Conservation (phyloP, 2,113 vertebrate species). For the Oncorhynchus tshawytscha region DNA sequence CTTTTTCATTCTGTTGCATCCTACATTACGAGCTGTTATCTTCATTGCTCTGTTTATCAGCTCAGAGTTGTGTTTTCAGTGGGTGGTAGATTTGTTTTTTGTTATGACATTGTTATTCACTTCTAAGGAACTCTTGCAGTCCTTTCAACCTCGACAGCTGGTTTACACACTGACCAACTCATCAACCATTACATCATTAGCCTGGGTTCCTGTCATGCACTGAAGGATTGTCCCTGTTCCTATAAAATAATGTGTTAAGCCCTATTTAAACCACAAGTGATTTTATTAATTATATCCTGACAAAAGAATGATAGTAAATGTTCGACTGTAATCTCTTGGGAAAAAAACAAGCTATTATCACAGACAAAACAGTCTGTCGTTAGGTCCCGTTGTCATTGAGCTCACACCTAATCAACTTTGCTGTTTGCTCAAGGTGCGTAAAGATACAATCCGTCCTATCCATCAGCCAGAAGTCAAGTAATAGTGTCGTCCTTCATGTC, state of each 20-base stretch:
- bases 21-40: not conserved
- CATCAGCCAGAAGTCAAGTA: not conserved
- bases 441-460: not conserved
- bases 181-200: no score
- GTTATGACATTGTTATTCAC: not conserved
- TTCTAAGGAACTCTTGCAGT: not conserved
- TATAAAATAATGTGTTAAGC: no score
- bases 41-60: not conserved
- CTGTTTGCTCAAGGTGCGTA: not conserved
- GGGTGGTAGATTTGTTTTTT: not conserved
- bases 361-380: not conserved
- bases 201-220: no score
- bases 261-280: no score
- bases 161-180: no score
- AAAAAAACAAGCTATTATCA: not conserved
- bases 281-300: no score
- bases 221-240: no score
- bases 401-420: not conserved
- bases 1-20: not conserved
- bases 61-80: not conserved
- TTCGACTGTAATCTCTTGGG: not conserved
- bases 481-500: slow-evolving; percentile 11
- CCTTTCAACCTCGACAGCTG: no score
- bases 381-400: not conserved
- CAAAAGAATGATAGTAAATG: no score